phyloP scores from a whole-genome alignment of 2,888 invertebrate species.

The Masnerella sp. region DNA sequence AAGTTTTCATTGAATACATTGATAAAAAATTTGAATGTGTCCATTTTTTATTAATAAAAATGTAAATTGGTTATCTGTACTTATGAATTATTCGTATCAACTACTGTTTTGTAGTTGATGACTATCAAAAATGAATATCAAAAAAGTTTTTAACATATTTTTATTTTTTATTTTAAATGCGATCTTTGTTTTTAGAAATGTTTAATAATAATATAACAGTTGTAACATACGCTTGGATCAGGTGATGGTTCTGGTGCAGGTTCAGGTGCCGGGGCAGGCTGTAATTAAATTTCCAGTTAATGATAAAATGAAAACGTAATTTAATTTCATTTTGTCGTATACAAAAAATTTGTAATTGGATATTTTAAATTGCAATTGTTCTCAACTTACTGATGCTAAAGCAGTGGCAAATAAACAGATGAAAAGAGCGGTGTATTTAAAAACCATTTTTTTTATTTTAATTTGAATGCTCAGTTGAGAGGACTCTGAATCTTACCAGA shows the following conservation, averaged over 20 bases:
- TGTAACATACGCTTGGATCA: background rate
- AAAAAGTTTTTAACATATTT: no score
- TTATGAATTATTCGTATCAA: no score
- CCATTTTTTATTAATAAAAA: no score
- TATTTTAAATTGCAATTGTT: background rate
- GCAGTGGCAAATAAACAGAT: background rate
- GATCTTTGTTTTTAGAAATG: background rate
- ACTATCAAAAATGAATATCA: no score
- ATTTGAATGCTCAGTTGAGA: background rate
- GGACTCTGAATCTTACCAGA: background rate
- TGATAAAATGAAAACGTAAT: background rate
- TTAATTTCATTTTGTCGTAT: no score
- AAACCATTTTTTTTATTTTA: background rate
- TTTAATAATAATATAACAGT: background rate
- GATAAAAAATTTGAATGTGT: no score
- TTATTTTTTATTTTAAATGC: no score
- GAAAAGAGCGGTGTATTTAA: background rate
- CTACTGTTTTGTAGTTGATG: no score
- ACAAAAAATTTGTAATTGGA: background rate
- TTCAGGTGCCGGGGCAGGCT: background rate
- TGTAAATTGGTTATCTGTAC: no score
- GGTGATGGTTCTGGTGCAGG: background rate
- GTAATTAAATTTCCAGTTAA: no score
- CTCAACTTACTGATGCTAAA: background rate
- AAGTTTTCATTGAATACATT: no score